phyloP scores from a whole-genome alignment of 2,888 invertebrate species.

The Polylopha cassiicola region DNA sequence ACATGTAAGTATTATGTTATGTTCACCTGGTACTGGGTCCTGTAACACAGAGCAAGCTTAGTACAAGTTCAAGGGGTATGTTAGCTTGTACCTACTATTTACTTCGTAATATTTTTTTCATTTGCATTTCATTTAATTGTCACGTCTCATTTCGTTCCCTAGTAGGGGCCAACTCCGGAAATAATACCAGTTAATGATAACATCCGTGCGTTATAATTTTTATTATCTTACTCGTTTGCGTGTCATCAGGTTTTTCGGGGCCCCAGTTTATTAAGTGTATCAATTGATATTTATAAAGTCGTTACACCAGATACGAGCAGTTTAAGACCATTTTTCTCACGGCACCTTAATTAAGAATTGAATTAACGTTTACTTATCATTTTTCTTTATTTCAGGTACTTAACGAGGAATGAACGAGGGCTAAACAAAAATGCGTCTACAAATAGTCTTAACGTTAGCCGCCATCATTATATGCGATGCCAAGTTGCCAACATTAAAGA shows the following conservation, averaged over 20 bases:
- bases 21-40: no score
- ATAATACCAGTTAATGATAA: slow-evolving; percentile 54
- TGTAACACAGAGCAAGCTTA: no score
- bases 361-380: slow-evolving; percentile 19
- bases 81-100: no score
- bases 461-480: slow-evolving; percentile 63
- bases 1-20: no score
- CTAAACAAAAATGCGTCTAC: slow-evolving; percentile 56
- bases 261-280: slow-evolving; percentile 15
- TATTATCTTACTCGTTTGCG: slow-evolving; percentile 32
- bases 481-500: slow-evolving; percentile 57
- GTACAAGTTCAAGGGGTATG: no score
- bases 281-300: slow-evolving; percentile 7
- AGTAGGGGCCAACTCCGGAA: slow-evolving; percentile 40
- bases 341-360: slow-evolving; percentile 4
- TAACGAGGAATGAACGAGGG: slow-evolving; percentile 49
- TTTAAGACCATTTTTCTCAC: slow-evolving; percentile 10
- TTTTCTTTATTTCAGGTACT: slow-evolving; percentile 57
- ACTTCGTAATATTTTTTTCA: no score
- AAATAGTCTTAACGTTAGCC: slow-evolving; percentile 54
- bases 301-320: slow-evolving; percentile 1
- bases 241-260: slow-evolving; percentile 18
- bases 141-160: no score
- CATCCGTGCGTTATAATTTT: slow-evolving; percentile 43
- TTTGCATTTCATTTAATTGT: no score